Evolutionary conservation across 2,888 invertebrate species (phyloP), one percentile per base, ranked within the genome.

Genomic region (Platycnemis pennipes): DNA sequence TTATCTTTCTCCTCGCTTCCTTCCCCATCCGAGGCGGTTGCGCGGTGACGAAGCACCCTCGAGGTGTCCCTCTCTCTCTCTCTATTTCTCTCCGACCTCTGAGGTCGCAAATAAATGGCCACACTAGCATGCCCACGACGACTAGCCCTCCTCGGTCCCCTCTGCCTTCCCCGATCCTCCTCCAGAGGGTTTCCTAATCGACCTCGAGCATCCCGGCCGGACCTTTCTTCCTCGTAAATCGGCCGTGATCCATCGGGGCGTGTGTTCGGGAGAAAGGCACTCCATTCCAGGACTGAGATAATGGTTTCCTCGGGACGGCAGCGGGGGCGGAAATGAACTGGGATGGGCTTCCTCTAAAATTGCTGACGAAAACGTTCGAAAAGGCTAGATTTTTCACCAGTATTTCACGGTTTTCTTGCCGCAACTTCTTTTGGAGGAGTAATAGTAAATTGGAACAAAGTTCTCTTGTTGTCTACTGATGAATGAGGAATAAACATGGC

Each of bases 241-340:
- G 37, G 31, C 77, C 13, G 31, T 77, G 77, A 77, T 77, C 77
- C 37, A 77, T 77, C 49, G 49, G 49, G 63, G 22, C 16, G 26
- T 22, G 63, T 26, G 26, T 37, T 31, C 77, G 16, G 77, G 31
- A 31, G 37, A 77, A 77, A 5, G 77, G 26, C 63, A 13, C n/a
- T 77, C 8, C 26, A 31, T 77, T 77, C 77, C 77, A 56, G 42
- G 42, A 46, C 46, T 42, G 63, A 63, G 16, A 69, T 56, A 91
- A 91, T 91, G 49, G 91, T 63, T 91, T 91, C 56, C 91, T 31
- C n/a, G 91, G 45, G 89, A 37, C n/a, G 63, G 63, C 45, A 44
- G 91, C 63, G 91, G 63, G 63, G 56, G 91, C 44, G 91, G 63
- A 91, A 63, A 63, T 91, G 56, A 56, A 56, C 44, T 91, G 91